These are phyloP conservation scores for Pseudanteris insignis DNA, from an alignment of 2,888 invertebrate species.

Conservation along the genomic window DNA sequence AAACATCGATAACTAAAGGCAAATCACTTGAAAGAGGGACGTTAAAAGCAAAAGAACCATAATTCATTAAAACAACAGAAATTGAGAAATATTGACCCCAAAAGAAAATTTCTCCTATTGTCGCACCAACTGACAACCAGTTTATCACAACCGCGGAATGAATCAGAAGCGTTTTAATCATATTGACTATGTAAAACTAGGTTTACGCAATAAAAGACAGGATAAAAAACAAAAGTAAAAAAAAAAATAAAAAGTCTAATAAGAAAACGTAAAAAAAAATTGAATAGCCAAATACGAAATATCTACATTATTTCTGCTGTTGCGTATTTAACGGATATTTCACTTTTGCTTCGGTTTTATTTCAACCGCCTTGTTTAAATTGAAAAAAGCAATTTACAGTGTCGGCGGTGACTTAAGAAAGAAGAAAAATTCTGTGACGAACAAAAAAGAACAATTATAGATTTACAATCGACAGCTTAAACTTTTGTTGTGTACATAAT, in stretches of 20 bases:
- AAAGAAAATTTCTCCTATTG: constrained; percentile 53
- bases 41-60: too few relatives aligned
- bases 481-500: constrained; percentile 62
- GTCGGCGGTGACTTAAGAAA: constrained; percentile 36
- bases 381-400: constrained; percentile 1
- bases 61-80: too few relatives aligned
- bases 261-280: constrained; percentile 20
- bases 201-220: constrained; percentile 14
- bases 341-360: constrained; percentile 38
- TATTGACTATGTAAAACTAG: constrained; percentile 2
- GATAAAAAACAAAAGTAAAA: constrained; percentile 27
- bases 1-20: too few relatives aligned
- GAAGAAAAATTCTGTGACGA: constrained; percentile 36
- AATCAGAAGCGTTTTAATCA: constrained; percentile 30
- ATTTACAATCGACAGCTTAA: constrained; percentile 46
- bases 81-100: too few relatives aligned
- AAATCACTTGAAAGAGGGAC: too few relatives aligned
- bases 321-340: constrained; percentile 36
- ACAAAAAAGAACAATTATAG: constrained; percentile 37
- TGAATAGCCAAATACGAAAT: constrained; percentile 46
- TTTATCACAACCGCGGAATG: constrained; percentile 61
- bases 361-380: constrained; percentile 15
- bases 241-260: constrained; percentile 35
- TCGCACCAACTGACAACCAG: constrained; percentile 60
- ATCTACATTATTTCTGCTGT: constrained; percentile 42